Percentiles rank a stretch among this genome's conserved stretches.
Evolutionary conservation across 2,888 invertebrate species (phyloP).

Genomic region (Standfussiana lucernea): DNA sequence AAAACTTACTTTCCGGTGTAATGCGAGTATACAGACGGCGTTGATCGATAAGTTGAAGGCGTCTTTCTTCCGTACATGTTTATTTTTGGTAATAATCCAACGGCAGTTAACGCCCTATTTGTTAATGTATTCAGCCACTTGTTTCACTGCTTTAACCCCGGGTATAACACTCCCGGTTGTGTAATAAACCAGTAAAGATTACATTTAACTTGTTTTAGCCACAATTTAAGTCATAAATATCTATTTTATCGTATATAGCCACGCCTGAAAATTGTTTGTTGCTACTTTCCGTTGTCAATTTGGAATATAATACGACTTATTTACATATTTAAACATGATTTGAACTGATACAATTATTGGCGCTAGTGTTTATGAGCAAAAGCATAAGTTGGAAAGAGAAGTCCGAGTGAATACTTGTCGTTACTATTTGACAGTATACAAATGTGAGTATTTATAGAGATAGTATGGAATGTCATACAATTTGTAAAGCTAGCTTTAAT

Average conservation of each 20-base stretch:
- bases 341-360: not conserved
- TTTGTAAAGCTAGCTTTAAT: constrained; percentile 27
- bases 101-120: constrained; percentile 70
- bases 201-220: constrained; percentile 31
- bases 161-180: constrained; percentile 31
- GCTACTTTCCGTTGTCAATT: constrained; percentile 67
- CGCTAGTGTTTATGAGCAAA: constrained; percentile 16
- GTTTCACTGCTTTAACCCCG: constrained; percentile 36
- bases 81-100: constrained; percentile 54
- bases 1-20: constrained; percentile 93
- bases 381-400: constrained; percentile 31
- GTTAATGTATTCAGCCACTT: constrained; percentile 46
- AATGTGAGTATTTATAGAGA: constrained; percentile 18
- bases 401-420: not conserved
- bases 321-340: not conserved
- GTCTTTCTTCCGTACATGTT: constrained; percentile 94
- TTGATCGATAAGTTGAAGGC: constrained; percentile 95
- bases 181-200: constrained; percentile 14
- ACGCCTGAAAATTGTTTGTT: constrained; percentile 77
- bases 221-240: constrained; percentile 69
- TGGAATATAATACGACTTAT: constrained; percentile 14
- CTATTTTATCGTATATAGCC: constrained; percentile 67
- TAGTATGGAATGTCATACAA: not conserved
- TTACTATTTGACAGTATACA: not conserved
- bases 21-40: constrained; percentile 97